Evolutionary conservation across 2,113 vertebrate species (phyloP), one percentile per base, ranked within the genome.

Genomic region (Rhinolophus sinicus): DNA sequence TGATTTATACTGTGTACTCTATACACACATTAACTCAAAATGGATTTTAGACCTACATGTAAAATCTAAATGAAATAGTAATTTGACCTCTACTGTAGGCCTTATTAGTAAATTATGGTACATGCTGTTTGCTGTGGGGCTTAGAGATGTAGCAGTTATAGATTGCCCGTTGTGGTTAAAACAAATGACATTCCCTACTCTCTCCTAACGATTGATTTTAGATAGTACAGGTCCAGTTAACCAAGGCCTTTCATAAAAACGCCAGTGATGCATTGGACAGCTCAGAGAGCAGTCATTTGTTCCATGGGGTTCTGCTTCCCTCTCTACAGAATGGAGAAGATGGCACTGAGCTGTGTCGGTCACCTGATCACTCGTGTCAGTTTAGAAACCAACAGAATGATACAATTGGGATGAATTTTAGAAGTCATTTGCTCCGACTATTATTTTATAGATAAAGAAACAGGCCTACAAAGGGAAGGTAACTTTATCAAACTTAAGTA

Each of bases 361-460:
- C 33, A 38, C 69, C 35, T 87, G 73, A 12, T 76, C 65, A 75
- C 0, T 87, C 40, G 8, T 83, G 22, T 78, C 38, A 72, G 38
- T 54, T 80, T 87, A 82, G 75, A 90, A 93, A 67, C 44, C n/a
- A 56, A 24, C 33, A 77, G 60, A 92, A 56, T 75, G 50, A 80
- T 82, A 65, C 22, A 56, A 87, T 54, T 69, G 58, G 80, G 21
- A 52, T 93, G 21, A 86, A 93, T 95, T 91, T 95, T 82, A 91
- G 38, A 62, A 97, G 38, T 83, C 33, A 84, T 50, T 73, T 90
- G 15, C 92, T 81, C 54, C 16, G 50, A 22, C 33, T 86, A 50
- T 30, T 86, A 50, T 73, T 83, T 81, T 93, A 44, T 86, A 76
- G 40, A 33, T 60, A 77, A 82, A 60, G 35, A 91, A 54, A 38